Conservation (phyloP, 2,797 vertebrate species). For the Takifugu ocellatus region DNA sequence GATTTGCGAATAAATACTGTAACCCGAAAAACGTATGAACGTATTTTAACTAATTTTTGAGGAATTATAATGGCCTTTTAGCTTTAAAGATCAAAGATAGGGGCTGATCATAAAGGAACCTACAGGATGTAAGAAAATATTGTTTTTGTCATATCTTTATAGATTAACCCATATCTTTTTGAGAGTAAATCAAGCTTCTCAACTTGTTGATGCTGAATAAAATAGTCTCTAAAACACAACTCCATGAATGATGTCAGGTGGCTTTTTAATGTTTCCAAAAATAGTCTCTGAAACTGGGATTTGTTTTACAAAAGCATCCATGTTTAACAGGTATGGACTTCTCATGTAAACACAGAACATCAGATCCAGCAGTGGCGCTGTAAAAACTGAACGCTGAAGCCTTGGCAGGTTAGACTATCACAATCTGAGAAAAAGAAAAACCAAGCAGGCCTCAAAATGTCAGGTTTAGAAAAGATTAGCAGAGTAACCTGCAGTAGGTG, state of each 20-base stretch:
- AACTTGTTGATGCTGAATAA: not conserved
- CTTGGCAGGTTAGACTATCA: constrained; percentile 45
- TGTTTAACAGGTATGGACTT: constrained; percentile 65
- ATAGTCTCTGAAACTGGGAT: constrained; percentile 74
- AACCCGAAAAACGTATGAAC: too few relatives aligned
- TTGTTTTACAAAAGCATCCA: constrained; percentile 75
- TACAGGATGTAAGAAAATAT: too few relatives aligned
- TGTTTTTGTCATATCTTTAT: too few relatives aligned
- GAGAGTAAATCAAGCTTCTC: not conserved
- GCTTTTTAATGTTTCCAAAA: constrained; percentile 76
- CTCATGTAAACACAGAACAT: constrained; percentile 73
- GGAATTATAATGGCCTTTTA: too few relatives aligned
- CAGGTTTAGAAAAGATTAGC: constrained; percentile 33
- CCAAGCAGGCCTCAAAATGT: constrained; percentile 25
- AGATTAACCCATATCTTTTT: not conserved
- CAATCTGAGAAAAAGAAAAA: constrained; percentile 32
- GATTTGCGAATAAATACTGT: too few relatives aligned
- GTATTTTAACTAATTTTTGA: too few relatives aligned
- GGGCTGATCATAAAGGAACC: too few relatives aligned
- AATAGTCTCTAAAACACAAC: constrained; percentile 6
- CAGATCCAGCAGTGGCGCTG: constrained; percentile 52
- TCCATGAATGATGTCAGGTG: constrained; percentile 62
- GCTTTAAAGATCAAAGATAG: too few relatives aligned
- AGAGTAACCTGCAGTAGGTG: constrained; percentile 26
- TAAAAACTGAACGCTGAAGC: constrained; percentile 51